Conservation (phyloP, 2,113 vertebrate species). For the Myanophis thanlyinensis region DNA sequence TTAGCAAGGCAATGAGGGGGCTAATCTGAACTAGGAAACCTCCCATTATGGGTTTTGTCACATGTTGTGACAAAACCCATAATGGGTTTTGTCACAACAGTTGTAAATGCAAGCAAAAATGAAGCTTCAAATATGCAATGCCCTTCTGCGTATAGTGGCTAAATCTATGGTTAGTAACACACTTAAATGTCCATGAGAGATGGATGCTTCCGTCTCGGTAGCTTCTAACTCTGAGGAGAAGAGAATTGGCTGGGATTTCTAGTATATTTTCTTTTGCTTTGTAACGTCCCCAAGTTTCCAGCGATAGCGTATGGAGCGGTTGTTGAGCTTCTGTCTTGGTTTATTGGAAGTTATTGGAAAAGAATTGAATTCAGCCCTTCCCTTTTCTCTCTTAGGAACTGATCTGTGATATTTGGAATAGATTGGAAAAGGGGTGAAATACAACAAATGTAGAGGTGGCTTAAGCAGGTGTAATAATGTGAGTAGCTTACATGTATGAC, state of each 20-base stretch:
- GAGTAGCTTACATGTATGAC: neutral
- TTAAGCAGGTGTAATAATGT: neutral
- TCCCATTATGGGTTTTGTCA: slow-evolving; percentile 11
- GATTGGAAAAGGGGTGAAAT: neutral
- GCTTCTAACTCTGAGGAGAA: neutral
- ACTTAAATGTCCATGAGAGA: neutral
- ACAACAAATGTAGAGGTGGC: neutral
- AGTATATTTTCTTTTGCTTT: neutral
- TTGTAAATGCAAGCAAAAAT: slow-evolving; percentile 54
- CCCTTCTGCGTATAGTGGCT: neutral
- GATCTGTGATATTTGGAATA: neutral
- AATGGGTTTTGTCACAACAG: slow-evolving; percentile 54
- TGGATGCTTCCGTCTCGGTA: no score
- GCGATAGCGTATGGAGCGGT: neutral
- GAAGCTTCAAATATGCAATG: slow-evolving; percentile 73
- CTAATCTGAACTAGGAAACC: neutral
- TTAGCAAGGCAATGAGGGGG: neutral
- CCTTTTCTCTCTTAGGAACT: neutral
- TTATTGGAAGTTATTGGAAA: neutral
- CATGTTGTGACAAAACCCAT: slow-evolving; percentile 67
- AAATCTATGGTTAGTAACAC: neutral
- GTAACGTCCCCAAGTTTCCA: neutral
- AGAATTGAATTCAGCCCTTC: neutral
- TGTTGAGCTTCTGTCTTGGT: neutral
- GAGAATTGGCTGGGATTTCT: neutral